These are phyloP conservation scores for Pelobates cultripes DNA, from an alignment of 2,797 vertebrate species.

Conservation along the genomic window DNA sequence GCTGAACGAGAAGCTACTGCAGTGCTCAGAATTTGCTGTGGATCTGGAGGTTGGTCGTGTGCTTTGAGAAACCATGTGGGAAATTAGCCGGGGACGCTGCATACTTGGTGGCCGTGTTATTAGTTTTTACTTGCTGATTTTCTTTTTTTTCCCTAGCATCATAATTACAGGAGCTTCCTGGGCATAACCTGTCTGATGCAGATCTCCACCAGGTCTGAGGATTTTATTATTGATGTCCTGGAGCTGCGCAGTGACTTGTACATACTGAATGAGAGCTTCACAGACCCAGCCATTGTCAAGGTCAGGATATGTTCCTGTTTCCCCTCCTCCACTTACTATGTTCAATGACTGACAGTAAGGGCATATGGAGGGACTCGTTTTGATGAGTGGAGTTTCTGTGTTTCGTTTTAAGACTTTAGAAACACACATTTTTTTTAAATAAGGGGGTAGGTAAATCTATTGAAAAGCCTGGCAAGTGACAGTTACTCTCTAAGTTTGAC, in stretches of 20 bases:
- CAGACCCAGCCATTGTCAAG: conserved; percentile 89
- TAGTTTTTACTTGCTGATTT: not conserved
- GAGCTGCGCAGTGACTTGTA: conserved; percentile 88
- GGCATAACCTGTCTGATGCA: conserved; percentile 95
- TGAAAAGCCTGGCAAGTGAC: no score
- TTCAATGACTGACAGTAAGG: no score
- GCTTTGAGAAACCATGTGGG: not conserved
- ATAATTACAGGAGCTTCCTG: conserved; percentile 94
- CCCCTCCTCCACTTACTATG: no score
- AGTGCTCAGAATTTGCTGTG: conserved; percentile 86
- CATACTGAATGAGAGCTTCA: conserved; percentile 93
- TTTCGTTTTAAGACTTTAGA: no score
- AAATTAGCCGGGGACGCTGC: no score
- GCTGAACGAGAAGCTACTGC: conserved; percentile 87
- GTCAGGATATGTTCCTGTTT: conserved; percentile 65
- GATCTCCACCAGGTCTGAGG: conserved; percentile 91
- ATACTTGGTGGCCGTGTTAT: no score
- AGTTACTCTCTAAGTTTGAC: no score
- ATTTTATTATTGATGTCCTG: conserved; percentile 89
- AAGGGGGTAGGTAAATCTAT: no score
- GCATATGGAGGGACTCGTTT: no score
- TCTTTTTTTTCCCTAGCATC: conserved; percentile 76
- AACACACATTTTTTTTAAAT: no score
- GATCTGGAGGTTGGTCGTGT: conserved; percentile 86
- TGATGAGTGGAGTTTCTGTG: no score